Conservation (phyloP, 2,888 invertebrate genomes). For the Eupelmus urozonus region DNA sequence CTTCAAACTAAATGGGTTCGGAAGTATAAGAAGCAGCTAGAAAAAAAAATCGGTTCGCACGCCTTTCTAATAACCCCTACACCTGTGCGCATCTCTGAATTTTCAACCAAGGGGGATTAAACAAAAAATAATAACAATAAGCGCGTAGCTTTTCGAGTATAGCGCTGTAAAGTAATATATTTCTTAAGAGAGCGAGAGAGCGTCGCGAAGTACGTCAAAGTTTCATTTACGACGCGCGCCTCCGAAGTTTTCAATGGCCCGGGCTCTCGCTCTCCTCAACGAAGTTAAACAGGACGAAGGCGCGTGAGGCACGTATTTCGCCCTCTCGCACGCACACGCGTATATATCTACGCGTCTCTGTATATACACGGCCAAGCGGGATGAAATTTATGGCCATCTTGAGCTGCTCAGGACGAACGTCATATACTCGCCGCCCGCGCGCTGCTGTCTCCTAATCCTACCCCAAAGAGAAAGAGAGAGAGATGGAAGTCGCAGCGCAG, state of each 20-base stretch:
- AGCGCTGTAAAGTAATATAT: slow-evolving; percentile 49
- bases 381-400: slow-evolving; percentile 47
- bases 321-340: slow-evolving; percentile 10
- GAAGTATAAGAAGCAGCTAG: background rate
- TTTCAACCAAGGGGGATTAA: slow-evolving; percentile 9
- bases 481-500: slow-evolving; percentile 8
- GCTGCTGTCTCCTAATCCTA: slow-evolving; percentile 29
- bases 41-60: background rate
- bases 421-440: slow-evolving; percentile 30
- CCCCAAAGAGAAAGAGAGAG: background rate
- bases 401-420: slow-evolving; percentile 28
- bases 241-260: slow-evolving; percentile 45
- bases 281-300: slow-evolving; percentile 47
- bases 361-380: background rate
- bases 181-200: slow-evolving; percentile 15
- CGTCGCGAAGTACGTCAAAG: slow-evolving; percentile 34
- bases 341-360: background rate
- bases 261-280: background rate
- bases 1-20: background rate
- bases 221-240: slow-evolving; percentile 53
- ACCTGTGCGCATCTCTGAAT: slow-evolving; percentile 46
- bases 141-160: background rate
- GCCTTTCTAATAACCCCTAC: background rate
- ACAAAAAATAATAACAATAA: too few species aligned
- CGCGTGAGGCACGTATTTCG: slow-evolving; percentile 49